phyloP scores from a whole-genome alignment of 1,140 invertebrate species.

The Psilanteris sp. region DNA sequence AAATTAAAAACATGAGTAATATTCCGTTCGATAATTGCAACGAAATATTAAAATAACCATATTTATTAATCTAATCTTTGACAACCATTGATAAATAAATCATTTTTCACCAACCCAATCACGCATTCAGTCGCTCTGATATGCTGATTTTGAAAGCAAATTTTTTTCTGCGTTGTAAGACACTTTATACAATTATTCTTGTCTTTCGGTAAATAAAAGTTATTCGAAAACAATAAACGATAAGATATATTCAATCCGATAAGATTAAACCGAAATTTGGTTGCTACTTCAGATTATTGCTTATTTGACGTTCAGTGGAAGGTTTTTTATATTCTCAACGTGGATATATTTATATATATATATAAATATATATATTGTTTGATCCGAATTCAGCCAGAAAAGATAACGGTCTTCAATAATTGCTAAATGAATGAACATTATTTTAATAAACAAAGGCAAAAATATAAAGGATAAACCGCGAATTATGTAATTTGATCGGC shows the following conservation, averaged over 20 bases:
- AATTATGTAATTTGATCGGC: conserved; percentile 21
- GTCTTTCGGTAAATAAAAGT: conserved; percentile 58
- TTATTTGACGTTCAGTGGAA: conserved; percentile 44
- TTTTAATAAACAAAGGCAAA: conserved; percentile 17
- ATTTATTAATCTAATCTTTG: conserved; percentile 40
- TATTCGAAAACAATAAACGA: conserved; percentile 74
- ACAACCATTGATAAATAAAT: conserved; percentile 34
- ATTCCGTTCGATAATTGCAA: conserved; percentile 5
- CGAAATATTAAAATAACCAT: conserved; percentile 2
- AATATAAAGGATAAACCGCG: conserved; percentile 6
- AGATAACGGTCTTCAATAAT: conserved; percentile 19
- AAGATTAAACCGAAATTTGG: conserved; percentile 70
- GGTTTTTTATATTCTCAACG: conserved; percentile 20
- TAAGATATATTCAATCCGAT: conserved; percentile 73
- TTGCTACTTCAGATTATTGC: conserved; percentile 56
- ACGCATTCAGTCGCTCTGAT: conserved; percentile 26
- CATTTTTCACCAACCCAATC: conserved; percentile 28
- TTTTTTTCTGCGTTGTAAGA: conserved; percentile 22
- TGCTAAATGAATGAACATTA: conserved; percentile 25
- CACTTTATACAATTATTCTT: conserved; percentile 37
- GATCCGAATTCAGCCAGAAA: conserved; percentile 4
- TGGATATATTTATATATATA: background rate
- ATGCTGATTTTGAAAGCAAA: conserved; percentile 45
- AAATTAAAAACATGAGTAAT: too few species aligned
- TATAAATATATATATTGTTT: background rate